These are phyloP conservation scores for Acleris holmiana DNA, from an alignment of 2,888 invertebrate genomes.

Conservation along the genomic window DNA sequence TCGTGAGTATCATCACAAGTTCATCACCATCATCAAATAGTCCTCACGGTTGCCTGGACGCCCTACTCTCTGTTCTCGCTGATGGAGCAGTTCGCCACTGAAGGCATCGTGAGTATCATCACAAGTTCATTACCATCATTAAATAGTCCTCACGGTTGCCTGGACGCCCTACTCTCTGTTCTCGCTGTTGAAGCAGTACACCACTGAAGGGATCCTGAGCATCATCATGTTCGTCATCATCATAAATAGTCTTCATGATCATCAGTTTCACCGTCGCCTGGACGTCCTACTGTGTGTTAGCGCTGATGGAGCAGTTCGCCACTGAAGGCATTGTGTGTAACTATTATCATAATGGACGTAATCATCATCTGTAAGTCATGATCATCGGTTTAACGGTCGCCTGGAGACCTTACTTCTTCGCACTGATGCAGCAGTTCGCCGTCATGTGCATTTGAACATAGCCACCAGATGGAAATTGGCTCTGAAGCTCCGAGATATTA, in stretches of 20 bases:
- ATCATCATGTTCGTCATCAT: constrained; percentile 89
- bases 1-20: too few relatives aligned
- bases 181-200: too few relatives aligned
- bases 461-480: too few relatives aligned
- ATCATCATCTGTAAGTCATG: too few relatives aligned
- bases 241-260: constrained; percentile 86
- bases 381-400: too few relatives aligned
- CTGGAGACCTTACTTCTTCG: too few relatives aligned
- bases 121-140: constrained; percentile 88
- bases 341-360: constrained; percentile 1
- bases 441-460: too few relatives aligned
- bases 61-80: constrained; percentile 89
- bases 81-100: constrained; percentile 86
- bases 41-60: constrained; percentile 90
- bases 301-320: constrained; percentile 88
- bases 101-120: constrained; percentile 68
- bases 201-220: too few relatives aligned
- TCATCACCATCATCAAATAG: constrained; percentile 88
- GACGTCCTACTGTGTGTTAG: constrained; percentile 89
- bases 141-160: too few relatives aligned
- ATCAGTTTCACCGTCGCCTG: constrained; percentile 84
- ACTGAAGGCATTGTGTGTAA: constrained; percentile 75
- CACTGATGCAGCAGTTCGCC: too few relatives aligned
- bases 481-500: too few relatives aligned
- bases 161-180: too few relatives aligned